Evolutionary conservation across 2,797 vertebrate genomes (phyloP).

Genomic region (Chanos chanos): DNA sequence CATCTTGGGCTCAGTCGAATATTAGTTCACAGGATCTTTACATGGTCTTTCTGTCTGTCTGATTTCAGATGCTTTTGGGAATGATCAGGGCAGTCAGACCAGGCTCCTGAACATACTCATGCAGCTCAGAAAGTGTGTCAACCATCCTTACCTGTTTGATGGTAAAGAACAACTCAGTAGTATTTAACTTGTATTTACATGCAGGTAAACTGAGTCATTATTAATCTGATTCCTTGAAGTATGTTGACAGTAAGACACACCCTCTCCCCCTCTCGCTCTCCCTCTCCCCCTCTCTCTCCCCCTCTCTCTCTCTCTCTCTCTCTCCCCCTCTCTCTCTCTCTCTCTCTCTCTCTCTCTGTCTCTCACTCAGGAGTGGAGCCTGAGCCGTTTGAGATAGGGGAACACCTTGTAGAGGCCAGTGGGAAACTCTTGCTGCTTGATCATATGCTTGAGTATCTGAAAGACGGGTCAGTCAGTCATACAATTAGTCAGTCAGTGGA

Average conservation of each 20-base stretch:
- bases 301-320: background rate
- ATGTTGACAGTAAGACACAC: background rate
- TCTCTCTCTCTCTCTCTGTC: background rate
- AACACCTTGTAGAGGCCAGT: conserved; percentile 88
- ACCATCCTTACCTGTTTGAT: conserved; percentile 89
- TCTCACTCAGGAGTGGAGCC: conserved; percentile 82
- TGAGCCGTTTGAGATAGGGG: conserved; percentile 91
- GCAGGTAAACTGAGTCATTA: background rate
- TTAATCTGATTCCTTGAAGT: background rate
- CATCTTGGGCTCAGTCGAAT: no score
- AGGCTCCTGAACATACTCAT: conserved; percentile 83
- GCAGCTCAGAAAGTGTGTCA: conserved; percentile 90
- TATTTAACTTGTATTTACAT: background rate
- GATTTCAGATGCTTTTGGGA: conserved; percentile 82
- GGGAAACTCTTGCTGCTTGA: conserved; percentile 88
- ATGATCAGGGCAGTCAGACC: conserved; percentile 71
- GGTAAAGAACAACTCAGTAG: conserved; percentile 69
- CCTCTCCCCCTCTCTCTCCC: background rate
- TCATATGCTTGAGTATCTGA: conserved; percentile 77
- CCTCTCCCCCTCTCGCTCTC: background rate
- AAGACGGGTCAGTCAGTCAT: conserved; percentile 65
- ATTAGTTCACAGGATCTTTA: background rate
- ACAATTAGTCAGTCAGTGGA: no score
- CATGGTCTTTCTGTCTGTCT: background rate
- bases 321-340: background rate